Conservation (phyloP, 2,797 vertebrate species). For the Urocyon cinereoargenteus region DNA sequence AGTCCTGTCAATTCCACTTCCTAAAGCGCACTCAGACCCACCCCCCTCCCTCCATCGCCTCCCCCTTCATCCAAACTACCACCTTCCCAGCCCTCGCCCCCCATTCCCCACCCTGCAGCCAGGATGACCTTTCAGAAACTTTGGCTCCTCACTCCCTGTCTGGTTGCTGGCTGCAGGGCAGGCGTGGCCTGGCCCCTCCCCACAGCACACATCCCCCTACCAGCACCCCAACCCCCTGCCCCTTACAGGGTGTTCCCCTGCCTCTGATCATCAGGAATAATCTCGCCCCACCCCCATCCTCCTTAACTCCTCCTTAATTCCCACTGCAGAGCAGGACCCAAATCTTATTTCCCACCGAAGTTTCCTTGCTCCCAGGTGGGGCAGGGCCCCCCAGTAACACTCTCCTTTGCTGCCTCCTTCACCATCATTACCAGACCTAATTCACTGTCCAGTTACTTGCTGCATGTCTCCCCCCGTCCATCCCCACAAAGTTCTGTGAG, state of each 20-base stretch:
- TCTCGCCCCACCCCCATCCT: neutral
- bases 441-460: too few species aligned
- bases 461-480: neutral
- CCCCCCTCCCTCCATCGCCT: neutral
- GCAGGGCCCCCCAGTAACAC: neutral
- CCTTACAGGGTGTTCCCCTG: neutral
- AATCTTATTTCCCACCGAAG: neutral
- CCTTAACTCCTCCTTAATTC: neutral
- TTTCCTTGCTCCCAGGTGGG: neutral
- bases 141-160: neutral
- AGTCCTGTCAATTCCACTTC: neutral
- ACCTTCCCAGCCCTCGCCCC: neutral
- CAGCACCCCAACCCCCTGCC: neutral
- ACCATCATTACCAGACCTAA: neutral
- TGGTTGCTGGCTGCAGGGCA: neutral
- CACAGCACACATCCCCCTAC: neutral
- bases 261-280: neutral
- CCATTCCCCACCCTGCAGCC: neutral
- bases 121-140: neutral
- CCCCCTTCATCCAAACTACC: neutral
- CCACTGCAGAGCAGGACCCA: neutral
- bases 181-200: neutral
- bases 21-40: neutral
- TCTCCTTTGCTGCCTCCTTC: neutral
- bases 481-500: neutral